Evolutionary conservation across 1,140 invertebrate genomes (phyloP).

Genomic region (Neomicropteryx cornuta): DNA sequence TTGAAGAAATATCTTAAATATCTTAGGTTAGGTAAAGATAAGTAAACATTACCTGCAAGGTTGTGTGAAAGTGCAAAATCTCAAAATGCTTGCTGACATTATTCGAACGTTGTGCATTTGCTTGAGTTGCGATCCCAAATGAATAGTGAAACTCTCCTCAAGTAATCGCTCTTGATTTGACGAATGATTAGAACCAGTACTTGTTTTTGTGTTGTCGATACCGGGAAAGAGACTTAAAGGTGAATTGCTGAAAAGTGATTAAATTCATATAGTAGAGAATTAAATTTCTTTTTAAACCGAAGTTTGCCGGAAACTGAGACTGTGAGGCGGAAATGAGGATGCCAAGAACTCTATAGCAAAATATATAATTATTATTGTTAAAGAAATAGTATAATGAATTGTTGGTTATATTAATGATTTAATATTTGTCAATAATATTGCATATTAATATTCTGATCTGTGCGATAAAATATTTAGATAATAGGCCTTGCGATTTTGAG

Average conservation of each 20-base stretch:
- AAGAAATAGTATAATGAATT: no score
- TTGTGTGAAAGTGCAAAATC: conserved; percentile 57
- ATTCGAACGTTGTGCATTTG: conserved; percentile 96
- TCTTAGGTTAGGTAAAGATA: conserved; percentile 2
- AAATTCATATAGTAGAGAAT: conserved; percentile 6
- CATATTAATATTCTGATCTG: no score
- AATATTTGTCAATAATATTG: no score
- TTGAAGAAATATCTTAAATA: no score
- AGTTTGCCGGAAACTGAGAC: no score
- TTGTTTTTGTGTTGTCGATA: neutral
- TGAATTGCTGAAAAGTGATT: conserved; percentile 12
- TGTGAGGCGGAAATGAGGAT: no score
- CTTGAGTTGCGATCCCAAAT: conserved; percentile 94
- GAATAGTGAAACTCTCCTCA: conserved; percentile 96
- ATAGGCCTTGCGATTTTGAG: no score
- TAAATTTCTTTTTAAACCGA: no score
- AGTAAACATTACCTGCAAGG: conserved; percentile 6
- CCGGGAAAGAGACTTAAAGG: conserved; percentile 10
- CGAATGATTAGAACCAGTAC: neutral
- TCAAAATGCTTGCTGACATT: conserved; percentile 73
- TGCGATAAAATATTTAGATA: no score
- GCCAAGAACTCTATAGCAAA: no score
- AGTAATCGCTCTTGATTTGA: conserved; percentile 22
- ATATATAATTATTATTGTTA: no score
- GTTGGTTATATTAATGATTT: no score